Percentiles rank a stretch among this genome's conserved stretches.
Conservation (phyloP, 2,113 vertebrate genomes). For the Eulemur macaco region DNA sequence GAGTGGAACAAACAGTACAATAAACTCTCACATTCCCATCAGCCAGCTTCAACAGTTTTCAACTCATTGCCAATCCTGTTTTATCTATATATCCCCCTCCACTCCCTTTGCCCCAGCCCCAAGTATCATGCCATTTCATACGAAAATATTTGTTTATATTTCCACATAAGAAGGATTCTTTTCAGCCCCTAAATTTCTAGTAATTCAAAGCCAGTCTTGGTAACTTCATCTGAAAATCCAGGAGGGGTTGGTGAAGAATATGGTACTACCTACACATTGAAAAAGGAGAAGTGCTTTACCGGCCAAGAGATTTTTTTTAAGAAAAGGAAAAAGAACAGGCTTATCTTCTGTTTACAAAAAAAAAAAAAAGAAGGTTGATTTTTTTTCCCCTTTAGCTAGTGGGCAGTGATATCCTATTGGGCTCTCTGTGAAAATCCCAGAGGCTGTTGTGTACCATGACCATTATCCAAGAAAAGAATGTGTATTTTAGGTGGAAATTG, state of each 20-base stretch:
- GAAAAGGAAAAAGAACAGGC: background rate
- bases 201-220: background rate
- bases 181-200: constrained; percentile 21
- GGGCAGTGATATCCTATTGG: background rate
- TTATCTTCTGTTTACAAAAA: background rate
- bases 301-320: constrained; percentile 19
- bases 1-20: background rate
- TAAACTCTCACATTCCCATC: background rate
- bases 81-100: background rate
- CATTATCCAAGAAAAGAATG: background rate
- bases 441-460: constrained; percentile 7
- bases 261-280: background rate
- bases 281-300: background rate
- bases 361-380: background rate
- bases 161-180: background rate
- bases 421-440: background rate
- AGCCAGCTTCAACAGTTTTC: background rate
- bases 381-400: background rate
- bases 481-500: background rate
- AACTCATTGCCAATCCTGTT: background rate
- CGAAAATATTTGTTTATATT: constrained; percentile 37
- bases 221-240: constrained; percentile 37
- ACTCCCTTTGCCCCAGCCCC: background rate
- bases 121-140: background rate
- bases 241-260: background rate